A percentile compares a stretch with the other conserved stretches of the same genome.
phyloP scores from a whole-genome alignment of 1,140 invertebrate genomes.

The Battus philenor region DNA sequence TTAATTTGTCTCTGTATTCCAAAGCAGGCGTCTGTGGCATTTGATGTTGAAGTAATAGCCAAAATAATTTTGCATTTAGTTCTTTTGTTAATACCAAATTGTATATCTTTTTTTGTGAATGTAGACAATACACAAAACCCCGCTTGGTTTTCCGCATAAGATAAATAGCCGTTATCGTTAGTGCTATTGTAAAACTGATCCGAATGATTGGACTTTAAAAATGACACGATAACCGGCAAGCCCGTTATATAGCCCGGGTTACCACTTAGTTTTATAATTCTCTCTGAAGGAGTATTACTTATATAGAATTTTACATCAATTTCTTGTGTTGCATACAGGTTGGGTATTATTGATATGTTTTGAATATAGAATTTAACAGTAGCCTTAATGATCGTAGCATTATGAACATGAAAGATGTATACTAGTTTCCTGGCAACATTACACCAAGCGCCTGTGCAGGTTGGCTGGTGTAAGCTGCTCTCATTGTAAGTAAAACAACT shows the following conservation, averaged over 20 bases:
- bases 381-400: conserved; percentile 40
- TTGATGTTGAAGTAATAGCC: conserved; percentile 19
- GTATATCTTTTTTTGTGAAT: conserved; percentile 29
- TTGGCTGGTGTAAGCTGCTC: conserved; percentile 35
- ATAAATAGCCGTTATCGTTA: conserved; percentile 20
- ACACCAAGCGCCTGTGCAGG: conserved; percentile 40
- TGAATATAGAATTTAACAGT: conserved; percentile 39
- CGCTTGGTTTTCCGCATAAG: conserved; percentile 36
- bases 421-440: conserved; percentile 46
- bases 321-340: conserved; percentile 40
- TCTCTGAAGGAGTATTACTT: conserved; percentile 35
- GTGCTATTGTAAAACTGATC: conserved; percentile 42
- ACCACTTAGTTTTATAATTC: conserved; percentile 46
- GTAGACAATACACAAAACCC: conserved; percentile 40
- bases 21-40: conserved; percentile 34
- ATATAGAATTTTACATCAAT: conserved; percentile 46
- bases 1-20: conserved; percentile 39
- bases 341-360: conserved; percentile 23
- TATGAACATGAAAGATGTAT: conserved; percentile 48
- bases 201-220: conserved; percentile 39
- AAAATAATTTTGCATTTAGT: conserved; percentile 40
- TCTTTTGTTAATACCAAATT: conserved; percentile 51
- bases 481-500: conserved; percentile 40
- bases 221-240: conserved; percentile 45
- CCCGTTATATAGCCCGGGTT: conserved; percentile 48